Conservation (phyloP, 2,888 invertebrate species). For the Leucophenga maculata region DNA sequence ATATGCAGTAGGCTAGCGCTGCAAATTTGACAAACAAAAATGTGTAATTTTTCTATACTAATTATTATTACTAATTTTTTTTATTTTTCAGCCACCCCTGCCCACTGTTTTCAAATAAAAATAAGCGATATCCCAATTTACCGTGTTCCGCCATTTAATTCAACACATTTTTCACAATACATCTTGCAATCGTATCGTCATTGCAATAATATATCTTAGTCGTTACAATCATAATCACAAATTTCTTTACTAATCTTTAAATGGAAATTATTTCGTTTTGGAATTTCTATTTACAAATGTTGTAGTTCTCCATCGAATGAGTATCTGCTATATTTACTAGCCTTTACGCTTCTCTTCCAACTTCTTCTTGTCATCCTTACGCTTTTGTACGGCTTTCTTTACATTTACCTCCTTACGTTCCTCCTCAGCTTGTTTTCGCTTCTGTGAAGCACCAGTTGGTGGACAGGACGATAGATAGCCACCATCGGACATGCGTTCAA, state of each 20-base stretch:
- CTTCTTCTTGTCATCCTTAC: constrained; percentile 34
- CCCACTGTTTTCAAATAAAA: too few relatives aligned
- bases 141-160: too few relatives aligned
- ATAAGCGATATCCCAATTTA: too few relatives aligned
- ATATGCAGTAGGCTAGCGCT: too few relatives aligned
- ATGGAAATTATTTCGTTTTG: neutral
- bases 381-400: constrained; percentile 7
- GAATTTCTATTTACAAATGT: too few relatives aligned
- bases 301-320: neutral
- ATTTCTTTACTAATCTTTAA: neutral
- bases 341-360: constrained; percentile 37
- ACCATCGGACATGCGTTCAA: constrained; percentile 50
- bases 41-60: too few relatives aligned
- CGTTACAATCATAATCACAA: constrained; percentile 22
- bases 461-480: constrained; percentile 41
- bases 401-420: constrained; percentile 3
- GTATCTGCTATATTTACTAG: constrained; percentile 1
- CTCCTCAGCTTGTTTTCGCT: constrained; percentile 6
- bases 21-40: too few relatives aligned
- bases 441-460: constrained; percentile 28
- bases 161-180: too few relatives aligned
- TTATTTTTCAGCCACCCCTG: too few relatives aligned
- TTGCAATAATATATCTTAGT: neutral
- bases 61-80: too few relatives aligned
- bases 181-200: too few relatives aligned